Base-by-base conservation (phyloP, 2,888 invertebrate genomes). In the Blastobasis lacticolella region DNA sequence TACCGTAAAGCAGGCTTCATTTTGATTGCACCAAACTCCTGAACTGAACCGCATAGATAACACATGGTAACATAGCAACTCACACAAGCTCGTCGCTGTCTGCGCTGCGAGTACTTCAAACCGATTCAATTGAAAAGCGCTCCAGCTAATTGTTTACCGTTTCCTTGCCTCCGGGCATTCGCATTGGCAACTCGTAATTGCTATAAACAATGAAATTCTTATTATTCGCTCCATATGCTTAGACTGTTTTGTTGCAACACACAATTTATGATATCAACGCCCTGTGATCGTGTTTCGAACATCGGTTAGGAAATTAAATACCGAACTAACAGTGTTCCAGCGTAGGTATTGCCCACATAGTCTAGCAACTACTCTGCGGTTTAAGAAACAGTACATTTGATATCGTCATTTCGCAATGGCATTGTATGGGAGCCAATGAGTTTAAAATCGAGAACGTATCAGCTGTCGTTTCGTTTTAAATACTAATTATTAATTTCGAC, bases 281-380 rank as follows among this genome's bases (percentile, higher is more conserved):
- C 62, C 59, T 66, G 60, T 71, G 77, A 78, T 84, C 82, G 67
- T 63, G 61, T 81, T 81, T 75, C 82, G 53, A 66, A 61, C 68
- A 66, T 69, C 56, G 71, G 75, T 80, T 76, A 67, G 60, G 83
- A 79, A 84, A 84, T 70, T 68, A 66, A 74, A 82, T 69, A 77
- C 69, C 54, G 49, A 56, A 55, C 58, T 54, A 66, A 71, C 66
- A 67, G 61, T 60, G 62, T 23, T 23, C 23, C 60, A 23, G 47
- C 58, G 59, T 61, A 65, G 61, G 58, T 67, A 58, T 67, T 62
- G 57, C 54, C 53, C 63, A 60, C 59, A 66, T 66, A 36, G 45
- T 44, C 38, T 38, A 50, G 44, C 48, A 62, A 78, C 75, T 76
- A 59, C 72, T 56, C 59, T 82, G 85, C 73, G 83, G 84, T 83